Base-by-base conservation (phyloP, 2,113 vertebrate genomes). In the Orcinus orca region DNA sequence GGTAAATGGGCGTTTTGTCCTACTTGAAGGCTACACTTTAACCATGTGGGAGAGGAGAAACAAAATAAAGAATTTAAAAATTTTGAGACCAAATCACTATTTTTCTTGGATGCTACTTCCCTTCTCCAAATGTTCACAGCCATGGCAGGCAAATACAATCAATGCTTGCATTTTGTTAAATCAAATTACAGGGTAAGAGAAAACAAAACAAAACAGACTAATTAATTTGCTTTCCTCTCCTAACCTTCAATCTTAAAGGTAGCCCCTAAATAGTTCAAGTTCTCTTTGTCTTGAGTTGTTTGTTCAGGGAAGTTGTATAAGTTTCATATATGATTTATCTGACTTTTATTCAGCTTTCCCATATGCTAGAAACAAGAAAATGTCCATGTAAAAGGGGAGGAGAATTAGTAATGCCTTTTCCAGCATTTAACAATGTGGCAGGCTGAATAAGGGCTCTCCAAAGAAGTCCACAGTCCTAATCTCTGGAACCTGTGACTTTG, bases 151-250 rank as follows among this genome's bases (percentile, higher is more conserved):
- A 90, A 92, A 94, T 74, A 76, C 23, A 89, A 84, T 53, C 29
- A 88, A 95, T 62, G 23, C 31, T 89, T 96, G 8, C 20, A 90
- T 82, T 87, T 85, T 85, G 93, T 79, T 86, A 89, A 86, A 60
- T 85, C 63, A 86, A 96, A 85, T 96, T 87, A 60, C n/a, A 90
- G 63, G 11, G 23, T 33, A 53, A 70, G 29, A 70, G 58, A 80
- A 95, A 95, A 67, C 33, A 92, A 87, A 91, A 47, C 47, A 77
- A 94, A 74, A 82, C 29, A 90, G 53, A 84, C n/a, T 15, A n/a
- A 44, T 47, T 36, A 76, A 41, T 77, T 86, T 74, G 20, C 55
- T 96, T 80, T 85, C 55, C 41, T 91, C 88, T 94, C 36, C 55
- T 94, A 50, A 47, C 0, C 47, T 95, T 97, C 65, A 50, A 0